Evolutionary conservation across 2,888 invertebrate species (phyloP), one percentile per base, ranked within the genome.

Genomic region (Ectobius pallidus): DNA sequence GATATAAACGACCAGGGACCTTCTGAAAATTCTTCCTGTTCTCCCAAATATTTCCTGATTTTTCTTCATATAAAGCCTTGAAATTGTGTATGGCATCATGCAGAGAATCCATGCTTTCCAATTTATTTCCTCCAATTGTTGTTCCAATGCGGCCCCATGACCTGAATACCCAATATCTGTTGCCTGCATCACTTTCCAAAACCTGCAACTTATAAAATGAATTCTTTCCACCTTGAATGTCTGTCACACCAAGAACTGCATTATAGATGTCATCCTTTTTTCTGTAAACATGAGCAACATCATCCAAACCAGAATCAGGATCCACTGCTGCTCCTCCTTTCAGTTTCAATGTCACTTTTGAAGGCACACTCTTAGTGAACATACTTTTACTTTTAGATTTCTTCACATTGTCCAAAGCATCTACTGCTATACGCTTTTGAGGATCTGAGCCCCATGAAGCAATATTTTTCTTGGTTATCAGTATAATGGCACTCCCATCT

Each of bases 131-230:
- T 4, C 99, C 99, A 78, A 97, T 94, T 0, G 91, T 92, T 0
- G 99, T 99, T 3, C 99, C 98, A 77, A 98, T 96, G 73, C 99
- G 89, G 14, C 99, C 99, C 99, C 99, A 99, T 0, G 96, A 88
- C 18, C 96, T 89, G 84, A 95, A 97, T 30, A 97, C 80, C 90
- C 91, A 94, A 25, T 46, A 73, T 6, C 83, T 86, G 14, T 86
- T 84, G 22, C 82, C 83, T 0, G 80, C 83, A 80, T 97, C 95
- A 3, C 90, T 84, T 81, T 96, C 89, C 18, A 99, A 85, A 63
- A 98, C 83, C 82, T 99, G 99, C 69, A 99, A 79, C 81, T 98
- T 99, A 84, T 99, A 99, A 83, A 87, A 99, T 1, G 96, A 96
- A 84, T 99, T 99, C 81, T 92, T 93, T 77, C 94, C 93, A 1